phyloP scores from a whole-genome alignment of 2,888 invertebrate species.

The Malachius bipustulatus region DNA sequence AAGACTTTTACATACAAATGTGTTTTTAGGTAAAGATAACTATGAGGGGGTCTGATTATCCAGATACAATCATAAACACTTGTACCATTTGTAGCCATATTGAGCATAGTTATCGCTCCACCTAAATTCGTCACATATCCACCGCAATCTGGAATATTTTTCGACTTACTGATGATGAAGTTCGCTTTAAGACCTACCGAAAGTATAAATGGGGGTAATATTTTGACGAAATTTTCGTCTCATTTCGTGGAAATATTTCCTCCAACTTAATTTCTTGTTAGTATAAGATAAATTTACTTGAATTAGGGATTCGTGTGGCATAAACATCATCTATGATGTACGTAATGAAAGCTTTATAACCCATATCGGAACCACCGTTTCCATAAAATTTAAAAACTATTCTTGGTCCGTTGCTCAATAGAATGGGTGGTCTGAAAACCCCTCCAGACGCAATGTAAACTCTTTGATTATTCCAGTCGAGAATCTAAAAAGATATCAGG shows the following conservation, averaged over 20 bases:
- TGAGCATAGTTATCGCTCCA: constrained; percentile 64
- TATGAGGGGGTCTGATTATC: constrained; percentile 54
- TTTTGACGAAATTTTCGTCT: too few species aligned
- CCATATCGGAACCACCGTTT: constrained; percentile 53
- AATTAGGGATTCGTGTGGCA: too few species aligned
- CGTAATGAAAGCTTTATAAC: constrained; percentile 60
- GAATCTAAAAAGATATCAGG: constrained; percentile 39
- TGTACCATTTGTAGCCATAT: constrained; percentile 48
- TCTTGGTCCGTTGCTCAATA: constrained; percentile 51
- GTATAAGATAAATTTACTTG: too few species aligned
- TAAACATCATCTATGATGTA: too few species aligned
- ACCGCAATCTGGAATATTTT: constrained; percentile 49
- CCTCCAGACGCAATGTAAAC: constrained; percentile 53
- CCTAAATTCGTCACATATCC: constrained; percentile 58
- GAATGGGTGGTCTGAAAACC: constrained; percentile 55
- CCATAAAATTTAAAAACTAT: constrained; percentile 55
- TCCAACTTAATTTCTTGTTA: too few species aligned
- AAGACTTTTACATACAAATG: constrained; percentile 50
- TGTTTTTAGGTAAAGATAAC: constrained; percentile 52
- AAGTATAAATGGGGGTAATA: too few species aligned
- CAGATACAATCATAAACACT: constrained; percentile 58
- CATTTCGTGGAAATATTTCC: too few species aligned
- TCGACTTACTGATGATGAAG: too few species aligned
- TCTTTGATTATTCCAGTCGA: constrained; percentile 54
- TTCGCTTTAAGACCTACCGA: too few species aligned